Percentiles rank a stretch among this genome's conserved stretches.
Evolutionary conservation across 2,888 invertebrate species (phyloP).

Genomic region (Neoaliturus tenellus): DNA sequence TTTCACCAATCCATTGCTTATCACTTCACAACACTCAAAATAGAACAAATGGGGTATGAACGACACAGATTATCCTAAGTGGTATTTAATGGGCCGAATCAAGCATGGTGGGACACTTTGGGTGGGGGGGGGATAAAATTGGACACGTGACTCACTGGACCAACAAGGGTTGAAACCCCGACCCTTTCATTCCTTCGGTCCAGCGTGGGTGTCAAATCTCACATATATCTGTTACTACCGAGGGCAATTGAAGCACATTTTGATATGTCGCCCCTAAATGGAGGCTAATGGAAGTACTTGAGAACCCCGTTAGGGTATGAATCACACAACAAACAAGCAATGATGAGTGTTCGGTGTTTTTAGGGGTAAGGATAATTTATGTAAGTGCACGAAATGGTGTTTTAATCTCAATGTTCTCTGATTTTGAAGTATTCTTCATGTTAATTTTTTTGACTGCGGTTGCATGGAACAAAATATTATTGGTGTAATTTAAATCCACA

Average conservation of each 20-base stretch:
- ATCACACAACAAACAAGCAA: background rate
- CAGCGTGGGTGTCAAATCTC: background rate
- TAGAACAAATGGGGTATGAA: conserved; percentile 32
- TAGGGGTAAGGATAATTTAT: too few relatives aligned
- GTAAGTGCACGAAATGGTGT: too few relatives aligned
- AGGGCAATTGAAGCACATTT: background rate
- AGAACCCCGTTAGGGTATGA: background rate
- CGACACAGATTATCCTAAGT: conserved; percentile 38
- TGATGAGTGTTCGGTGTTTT: too few relatives aligned
- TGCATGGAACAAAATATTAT: too few relatives aligned
- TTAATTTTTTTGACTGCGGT: too few relatives aligned
- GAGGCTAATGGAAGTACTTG: background rate
- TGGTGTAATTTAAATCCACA: too few relatives aligned
- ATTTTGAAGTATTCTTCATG: too few relatives aligned
- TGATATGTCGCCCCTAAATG: background rate
- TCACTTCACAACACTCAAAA: background rate
- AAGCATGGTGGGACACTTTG: background rate
- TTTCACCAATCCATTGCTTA: background rate
- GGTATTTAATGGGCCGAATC: conserved; percentile 19
- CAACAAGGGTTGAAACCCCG: background rate
- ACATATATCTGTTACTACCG: background rate
- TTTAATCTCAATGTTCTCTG: too few relatives aligned
- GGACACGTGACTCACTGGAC: background rate
- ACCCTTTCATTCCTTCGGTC: conserved; percentile 8
- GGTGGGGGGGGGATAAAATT: background rate